phyloP scores from a whole-genome alignment of 2,113 vertebrate genomes.

The Rhinogobius similis region DNA sequence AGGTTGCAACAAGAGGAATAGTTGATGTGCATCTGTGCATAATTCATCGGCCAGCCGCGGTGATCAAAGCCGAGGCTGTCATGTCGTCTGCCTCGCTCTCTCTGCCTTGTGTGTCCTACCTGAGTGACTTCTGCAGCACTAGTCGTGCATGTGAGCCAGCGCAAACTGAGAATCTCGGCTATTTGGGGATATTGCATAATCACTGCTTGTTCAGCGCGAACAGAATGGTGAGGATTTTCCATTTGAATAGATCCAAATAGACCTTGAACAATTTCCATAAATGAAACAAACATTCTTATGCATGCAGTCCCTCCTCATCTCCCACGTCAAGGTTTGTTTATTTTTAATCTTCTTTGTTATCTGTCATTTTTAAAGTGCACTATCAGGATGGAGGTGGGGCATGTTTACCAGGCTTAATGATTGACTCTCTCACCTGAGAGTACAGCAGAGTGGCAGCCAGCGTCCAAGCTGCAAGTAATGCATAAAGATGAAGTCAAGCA shows the following conservation, averaged over 20 bases:
- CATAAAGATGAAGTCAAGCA: constrained; percentile 50
- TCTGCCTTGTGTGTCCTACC: constrained; percentile 15
- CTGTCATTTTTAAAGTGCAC: constrained; percentile 45
- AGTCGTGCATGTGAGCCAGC: constrained; percentile 28
- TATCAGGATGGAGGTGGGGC: constrained; percentile 29
- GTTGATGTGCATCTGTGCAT: constrained; percentile 48
- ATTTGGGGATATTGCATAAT: constrained; percentile 48
- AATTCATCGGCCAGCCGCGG: constrained; percentile 43
- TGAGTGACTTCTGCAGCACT: constrained; percentile 18
- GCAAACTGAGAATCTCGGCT: constrained; percentile 30
- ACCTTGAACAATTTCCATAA: constrained; percentile 52
- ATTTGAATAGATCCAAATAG: constrained; percentile 35
- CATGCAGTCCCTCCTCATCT: constrained; percentile 24
- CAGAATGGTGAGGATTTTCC: constrained; percentile 35
- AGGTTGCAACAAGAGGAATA: constrained; percentile 54
- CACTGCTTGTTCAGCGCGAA: constrained; percentile 42
- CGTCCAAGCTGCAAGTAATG: constrained; percentile 22
- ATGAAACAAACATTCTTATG: constrained; percentile 50
- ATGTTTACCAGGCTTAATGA: constrained; percentile 57
- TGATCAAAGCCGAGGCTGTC: constrained; percentile 44
- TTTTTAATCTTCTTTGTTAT: constrained; percentile 69
- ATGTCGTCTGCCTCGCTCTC: constrained; percentile 1
- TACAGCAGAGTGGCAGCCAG: constrained; percentile 30
- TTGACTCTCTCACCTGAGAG: constrained; percentile 51
- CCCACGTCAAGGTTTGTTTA: constrained; percentile 61